These are phyloP conservation scores for Thecophora atra DNA, from an alignment of 2,888 invertebrate genomes.

Conservation along the genomic window DNA sequence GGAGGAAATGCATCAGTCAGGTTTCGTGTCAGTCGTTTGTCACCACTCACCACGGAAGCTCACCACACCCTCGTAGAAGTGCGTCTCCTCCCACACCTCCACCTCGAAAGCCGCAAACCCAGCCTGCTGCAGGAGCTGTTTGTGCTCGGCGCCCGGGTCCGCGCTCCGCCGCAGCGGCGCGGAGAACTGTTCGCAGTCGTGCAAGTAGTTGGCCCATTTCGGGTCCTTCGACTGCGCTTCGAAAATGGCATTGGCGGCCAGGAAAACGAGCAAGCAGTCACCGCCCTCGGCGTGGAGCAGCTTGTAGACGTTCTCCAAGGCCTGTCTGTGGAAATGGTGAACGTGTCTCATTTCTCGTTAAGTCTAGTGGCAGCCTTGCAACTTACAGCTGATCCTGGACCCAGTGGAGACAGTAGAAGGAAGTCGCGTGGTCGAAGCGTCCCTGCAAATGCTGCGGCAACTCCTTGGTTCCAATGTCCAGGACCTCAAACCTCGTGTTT, in stretches of 20 bases:
- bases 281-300: constrained; percentile 43
- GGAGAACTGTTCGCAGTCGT: constrained; percentile 43
- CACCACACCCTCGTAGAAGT: constrained; percentile 43
- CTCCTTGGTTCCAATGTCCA: constrained; percentile 68
- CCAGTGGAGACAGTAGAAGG: constrained; percentile 84
- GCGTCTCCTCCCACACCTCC: constrained; percentile 41
- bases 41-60: constrained; percentile 41
- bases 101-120: constrained; percentile 43
- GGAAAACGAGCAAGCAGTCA: constrained; percentile 46
- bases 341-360: neutral
- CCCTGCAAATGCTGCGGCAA: constrained; percentile 67
- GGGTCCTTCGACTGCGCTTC: constrained; percentile 36
- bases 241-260: constrained; percentile 44
- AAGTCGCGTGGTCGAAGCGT: constrained; percentile 75
- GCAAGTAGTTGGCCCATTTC: constrained; percentile 45
- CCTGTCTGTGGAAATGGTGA: constrained; percentile 38
- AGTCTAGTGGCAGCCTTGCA: no score
- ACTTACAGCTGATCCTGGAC: constrained; percentile 71
- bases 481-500: constrained; percentile 62
- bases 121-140: constrained; percentile 38
- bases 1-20: neutral
- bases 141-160: constrained; percentile 41
- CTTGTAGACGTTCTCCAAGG: constrained; percentile 43
- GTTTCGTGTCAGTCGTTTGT: neutral
- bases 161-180: constrained; percentile 42